Evolutionary conservation across 2,113 vertebrate species (phyloP).

Genomic region (Calyptomena viridis): DNA sequence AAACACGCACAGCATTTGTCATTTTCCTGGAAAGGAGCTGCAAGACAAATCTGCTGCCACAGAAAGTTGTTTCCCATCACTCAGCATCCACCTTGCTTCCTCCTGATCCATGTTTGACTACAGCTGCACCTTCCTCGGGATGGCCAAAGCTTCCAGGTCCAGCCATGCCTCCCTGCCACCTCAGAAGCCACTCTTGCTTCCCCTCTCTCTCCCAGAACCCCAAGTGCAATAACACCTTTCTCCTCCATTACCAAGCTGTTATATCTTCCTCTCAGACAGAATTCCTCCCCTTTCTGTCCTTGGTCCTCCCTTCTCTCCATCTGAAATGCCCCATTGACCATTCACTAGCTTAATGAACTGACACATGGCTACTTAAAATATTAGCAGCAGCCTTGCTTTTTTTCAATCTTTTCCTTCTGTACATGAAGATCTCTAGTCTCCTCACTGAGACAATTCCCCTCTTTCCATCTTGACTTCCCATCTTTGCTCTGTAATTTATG

Average conservation of each 20-base stretch:
- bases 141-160: neutral
- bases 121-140: accelerated
- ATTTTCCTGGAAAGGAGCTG: neutral
- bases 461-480: neutral
- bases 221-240: neutral
- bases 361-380: neutral
- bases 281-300: neutral
- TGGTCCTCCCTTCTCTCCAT: neutral
- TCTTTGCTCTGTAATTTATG: neutral
- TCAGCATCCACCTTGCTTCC: neutral
- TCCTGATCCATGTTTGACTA: neutral
- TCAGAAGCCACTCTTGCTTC: neutral
- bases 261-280: accelerated
- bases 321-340: neutral
- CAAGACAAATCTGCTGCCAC: neutral
- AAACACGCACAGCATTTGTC: neutral
- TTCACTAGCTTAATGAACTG: neutral
- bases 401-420: neutral
- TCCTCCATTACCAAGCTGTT: neutral
- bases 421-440: neutral
- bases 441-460: neutral
- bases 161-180: neutral
- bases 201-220: neutral
- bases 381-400: neutral
- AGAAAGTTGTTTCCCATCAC: neutral